phyloP scores from a whole-genome alignment of 2,888 invertebrate genomes.

The Ophion obscuratus region DNA sequence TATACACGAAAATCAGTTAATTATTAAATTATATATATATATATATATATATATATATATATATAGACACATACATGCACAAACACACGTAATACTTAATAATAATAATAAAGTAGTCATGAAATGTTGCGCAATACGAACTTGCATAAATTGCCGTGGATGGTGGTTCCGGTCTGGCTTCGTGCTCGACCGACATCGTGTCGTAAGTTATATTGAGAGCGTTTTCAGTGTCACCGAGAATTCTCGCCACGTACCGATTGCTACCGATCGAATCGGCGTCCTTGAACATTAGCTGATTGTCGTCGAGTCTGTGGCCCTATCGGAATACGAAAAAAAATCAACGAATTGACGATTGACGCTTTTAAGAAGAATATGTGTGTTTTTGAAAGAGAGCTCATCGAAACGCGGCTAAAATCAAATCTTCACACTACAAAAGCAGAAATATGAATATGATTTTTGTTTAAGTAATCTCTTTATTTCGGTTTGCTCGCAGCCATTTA shows the following conservation, averaged over 20 bases:
- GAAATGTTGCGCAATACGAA: slow-evolving; percentile 68
- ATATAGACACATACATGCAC: no score
- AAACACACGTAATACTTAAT: not conserved
- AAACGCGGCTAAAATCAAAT: not conserved
- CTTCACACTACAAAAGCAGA: no score
- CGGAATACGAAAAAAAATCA: slow-evolving; percentile 60
- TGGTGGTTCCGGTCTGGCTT: slow-evolving; percentile 73
- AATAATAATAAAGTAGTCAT: not conserved
- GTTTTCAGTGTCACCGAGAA: slow-evolving; percentile 81
- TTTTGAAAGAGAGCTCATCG: not conserved
- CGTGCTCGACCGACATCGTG: slow-evolving; percentile 78
- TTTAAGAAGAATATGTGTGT: not conserved
- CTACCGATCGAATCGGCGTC: slow-evolving; percentile 83
- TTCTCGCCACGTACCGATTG: slow-evolving; percentile 82
- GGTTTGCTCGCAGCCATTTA: no score
- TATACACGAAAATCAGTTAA: no score
- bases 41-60: no score
- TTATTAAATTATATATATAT: no score
- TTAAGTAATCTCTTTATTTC: no score
- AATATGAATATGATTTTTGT: no score
- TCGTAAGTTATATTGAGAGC: slow-evolving; percentile 82
- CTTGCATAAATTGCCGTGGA: slow-evolving; percentile 78
- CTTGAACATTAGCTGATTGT: slow-evolving; percentile 81
- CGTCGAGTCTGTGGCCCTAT: slow-evolving; percentile 82
- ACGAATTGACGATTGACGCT: slow-evolving; percentile 1